Evolutionary conservation across 2,113 vertebrate species (phyloP), one percentile per base, ranked within the genome.

Genomic region (Halcyon malimbica): DNA sequence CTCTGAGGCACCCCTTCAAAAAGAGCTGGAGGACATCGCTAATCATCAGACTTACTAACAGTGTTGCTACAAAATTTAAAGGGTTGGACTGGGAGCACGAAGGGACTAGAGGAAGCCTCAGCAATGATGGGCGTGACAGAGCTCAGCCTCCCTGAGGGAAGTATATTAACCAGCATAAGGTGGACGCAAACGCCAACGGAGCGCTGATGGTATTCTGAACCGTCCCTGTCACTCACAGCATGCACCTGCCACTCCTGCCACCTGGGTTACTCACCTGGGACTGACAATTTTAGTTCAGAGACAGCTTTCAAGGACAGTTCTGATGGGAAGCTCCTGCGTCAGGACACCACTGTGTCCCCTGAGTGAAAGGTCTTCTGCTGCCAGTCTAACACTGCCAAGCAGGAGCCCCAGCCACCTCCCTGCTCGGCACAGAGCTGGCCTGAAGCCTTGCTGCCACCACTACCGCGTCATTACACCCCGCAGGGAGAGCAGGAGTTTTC

Each of bases 51-150:
- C 64, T 71, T 56, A 51, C 64, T 50, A 73, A 62, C 20, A 28
- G 12, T 2, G 4, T 46, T 81, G 41, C 41, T 57, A 51, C 25
- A 63, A 63, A 56, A 37, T 53, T 21, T 11, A 26, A 33, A 69
- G 78, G 29, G 24, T 20, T 80, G 42, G 41, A 29, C 28, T 44
- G 41, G 33, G 53, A 69, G 13, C 41, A 73, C 37, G 46, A 67
- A 59, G 6, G 33, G 39, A 46, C 39, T 31, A 39, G 41, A 60
- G 26, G 13, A 79, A 79, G 54, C 41, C 46, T 54, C 56, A 69
- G 28, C 75, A 74, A 10, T 19, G 19, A 41, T 0, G 0, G 51
- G 19, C 0, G 0, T 39, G 35, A 37, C 1, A 1, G n/a, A 84
- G 21, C n/a, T 87, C 20, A 17, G 69, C 17, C n/a, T 79, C 69